Evolutionary conservation across 2,797 vertebrate species (phyloP).

Genomic region (Paedocypris micromegethes): DNA sequence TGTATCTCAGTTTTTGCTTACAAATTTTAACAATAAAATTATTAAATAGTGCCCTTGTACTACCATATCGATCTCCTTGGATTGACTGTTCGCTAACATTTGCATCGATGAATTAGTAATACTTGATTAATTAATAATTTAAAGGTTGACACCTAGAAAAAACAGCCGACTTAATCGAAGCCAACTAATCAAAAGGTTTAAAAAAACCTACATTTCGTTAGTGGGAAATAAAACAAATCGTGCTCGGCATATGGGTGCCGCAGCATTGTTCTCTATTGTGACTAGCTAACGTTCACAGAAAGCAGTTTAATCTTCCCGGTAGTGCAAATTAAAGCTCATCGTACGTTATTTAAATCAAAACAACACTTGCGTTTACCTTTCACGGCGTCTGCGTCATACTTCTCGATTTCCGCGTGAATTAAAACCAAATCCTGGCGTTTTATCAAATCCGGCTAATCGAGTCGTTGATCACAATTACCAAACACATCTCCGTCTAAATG

Average conservation of each 20-base stretch:
- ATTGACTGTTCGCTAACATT: not conserved
- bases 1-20: no score
- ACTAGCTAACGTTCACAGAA: conserved; percentile 23
- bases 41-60: not conserved
- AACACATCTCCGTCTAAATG: conserved; percentile 33
- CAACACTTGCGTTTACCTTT: no score
- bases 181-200: no score
- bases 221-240: not conserved
- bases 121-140: not conserved
- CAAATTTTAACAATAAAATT: not conserved
- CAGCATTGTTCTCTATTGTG: conserved; percentile 30
- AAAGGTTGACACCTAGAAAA: not conserved
- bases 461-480: conserved; percentile 32
- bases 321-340: not conserved
- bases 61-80: not conserved
- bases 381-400: not conserved
- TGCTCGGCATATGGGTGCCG: conserved; percentile 2
- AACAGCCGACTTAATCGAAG: no score
- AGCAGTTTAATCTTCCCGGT: conserved; percentile 20
- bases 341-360: not conserved
- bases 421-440: not conserved
- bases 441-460: conserved; percentile 22
- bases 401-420: not conserved
- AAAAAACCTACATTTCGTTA: no score
- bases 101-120: not conserved